phyloP scores from a whole-genome alignment of 2,797 vertebrate genomes.

The Miichthys miiuy region DNA sequence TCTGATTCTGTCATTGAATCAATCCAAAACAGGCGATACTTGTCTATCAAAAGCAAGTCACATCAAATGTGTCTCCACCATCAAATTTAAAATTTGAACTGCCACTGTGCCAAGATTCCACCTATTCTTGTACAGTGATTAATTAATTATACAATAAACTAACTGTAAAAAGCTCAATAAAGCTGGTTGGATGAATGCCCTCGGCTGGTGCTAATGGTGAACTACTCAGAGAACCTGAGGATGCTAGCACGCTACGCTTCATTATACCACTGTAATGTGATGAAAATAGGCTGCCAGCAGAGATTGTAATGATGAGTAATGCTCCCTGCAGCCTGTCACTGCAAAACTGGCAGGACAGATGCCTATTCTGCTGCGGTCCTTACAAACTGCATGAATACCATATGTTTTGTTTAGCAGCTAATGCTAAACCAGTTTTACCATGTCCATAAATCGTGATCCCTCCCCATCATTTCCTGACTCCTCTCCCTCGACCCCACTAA shows the following conservation, averaged over 20 bases:
- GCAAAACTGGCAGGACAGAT: slow-evolving; percentile 73
- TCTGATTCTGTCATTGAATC: neutral
- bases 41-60: neutral
- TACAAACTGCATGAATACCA: slow-evolving; percentile 53
- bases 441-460: slow-evolving; percentile 56
- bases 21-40: neutral
- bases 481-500: slow-evolving; percentile 53
- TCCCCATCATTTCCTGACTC: slow-evolving; percentile 42
- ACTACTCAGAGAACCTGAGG: slow-evolving; percentile 70
- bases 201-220: slow-evolving; percentile 67
- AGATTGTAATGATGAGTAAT: slow-evolving; percentile 84
- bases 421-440: slow-evolving; percentile 50
- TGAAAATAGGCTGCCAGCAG: slow-evolving; percentile 81
- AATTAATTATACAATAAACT: slow-evolving; percentile 71
- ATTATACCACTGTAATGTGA: slow-evolving; percentile 82
- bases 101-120: slow-evolving; percentile 16
- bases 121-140: slow-evolving; percentile 42
- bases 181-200: slow-evolving; percentile 66
- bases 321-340: slow-evolving; percentile 67
- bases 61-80: slow-evolving; percentile 1
- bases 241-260: slow-evolving; percentile 71
- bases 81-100: slow-evolving; percentile 24
- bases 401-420: slow-evolving; percentile 70
- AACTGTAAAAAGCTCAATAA: slow-evolving; percentile 70
- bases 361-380: slow-evolving; percentile 52